Conservation (phyloP, 2,113 vertebrate genomes). For the Osmerus mordax region DNA sequence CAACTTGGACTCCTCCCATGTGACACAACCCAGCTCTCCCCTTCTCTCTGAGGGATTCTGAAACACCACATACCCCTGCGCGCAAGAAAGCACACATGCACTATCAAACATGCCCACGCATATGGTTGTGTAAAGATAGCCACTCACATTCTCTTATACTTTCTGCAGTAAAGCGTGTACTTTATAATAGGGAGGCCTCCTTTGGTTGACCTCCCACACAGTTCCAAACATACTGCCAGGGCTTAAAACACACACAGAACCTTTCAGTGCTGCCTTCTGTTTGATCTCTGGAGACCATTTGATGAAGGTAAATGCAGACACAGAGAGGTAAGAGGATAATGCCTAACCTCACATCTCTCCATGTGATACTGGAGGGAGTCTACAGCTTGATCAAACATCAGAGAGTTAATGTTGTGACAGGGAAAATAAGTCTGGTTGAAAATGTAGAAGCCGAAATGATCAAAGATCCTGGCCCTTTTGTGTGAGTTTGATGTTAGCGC, state of each 20-base stretch:
- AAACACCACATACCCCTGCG: constrained; percentile 23
- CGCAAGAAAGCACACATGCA: constrained; percentile 12
- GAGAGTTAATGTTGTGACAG: constrained; percentile 52
- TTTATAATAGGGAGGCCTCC: too few relatives aligned
- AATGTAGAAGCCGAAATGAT: neutral
- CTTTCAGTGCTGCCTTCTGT: constrained; percentile 11
- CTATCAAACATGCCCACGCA: neutral
- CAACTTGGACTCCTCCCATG: neutral
- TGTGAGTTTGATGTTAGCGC: constrained; percentile 13
- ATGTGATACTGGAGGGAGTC: constrained; percentile 38
- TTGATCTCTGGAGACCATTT: constrained; percentile 45
- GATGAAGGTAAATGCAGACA: constrained; percentile 29
- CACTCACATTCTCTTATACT: neutral
- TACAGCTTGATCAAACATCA: constrained; percentile 54
- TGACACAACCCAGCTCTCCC: too few relatives aligned
- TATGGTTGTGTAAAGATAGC: neutral
- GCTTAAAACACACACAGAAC: constrained; percentile 1
- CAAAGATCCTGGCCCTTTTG: constrained; percentile 21
- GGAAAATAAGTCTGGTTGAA: constrained; percentile 25
- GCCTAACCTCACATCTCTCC: constrained; percentile 47
- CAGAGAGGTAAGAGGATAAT: constrained; percentile 34
- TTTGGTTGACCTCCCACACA: constrained; percentile 14
- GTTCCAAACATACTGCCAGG: constrained; percentile 19
- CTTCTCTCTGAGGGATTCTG: too few relatives aligned
- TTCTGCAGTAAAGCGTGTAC: too few relatives aligned